Conservation (phyloP, 1,140 invertebrate genomes). For the Archivesica marissinica region DNA sequence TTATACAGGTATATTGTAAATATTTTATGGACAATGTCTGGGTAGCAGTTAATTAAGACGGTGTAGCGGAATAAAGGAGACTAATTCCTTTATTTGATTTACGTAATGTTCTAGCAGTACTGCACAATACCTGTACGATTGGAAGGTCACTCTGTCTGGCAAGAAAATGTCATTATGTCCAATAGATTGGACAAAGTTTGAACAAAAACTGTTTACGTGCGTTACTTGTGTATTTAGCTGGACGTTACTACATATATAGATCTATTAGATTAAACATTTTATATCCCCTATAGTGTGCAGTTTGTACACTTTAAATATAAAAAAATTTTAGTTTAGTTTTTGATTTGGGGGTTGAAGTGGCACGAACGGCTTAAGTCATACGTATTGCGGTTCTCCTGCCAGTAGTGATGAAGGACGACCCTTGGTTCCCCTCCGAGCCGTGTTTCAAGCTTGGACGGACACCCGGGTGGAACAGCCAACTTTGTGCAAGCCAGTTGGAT, state of each 20-base stretch:
- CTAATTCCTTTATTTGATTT: slow-evolving; percentile 41
- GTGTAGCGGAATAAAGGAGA: neutral
- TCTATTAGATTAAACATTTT: neutral
- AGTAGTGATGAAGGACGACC: too few species aligned
- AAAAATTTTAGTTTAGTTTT: neutral
- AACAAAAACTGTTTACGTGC: too few species aligned
- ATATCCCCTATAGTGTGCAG: neutral
- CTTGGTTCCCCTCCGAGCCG: too few species aligned
- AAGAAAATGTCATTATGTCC: too few species aligned
- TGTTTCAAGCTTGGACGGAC: too few species aligned
- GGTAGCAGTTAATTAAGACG: neutral
- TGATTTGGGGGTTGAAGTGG: neutral
- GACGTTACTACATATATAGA: neutral
- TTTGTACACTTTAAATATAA: neutral
- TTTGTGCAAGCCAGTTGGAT: too few species aligned
- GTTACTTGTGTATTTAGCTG: neutral
- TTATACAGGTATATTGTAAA: slow-evolving; percentile 30
- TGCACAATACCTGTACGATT: neutral
- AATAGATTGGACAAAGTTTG: too few species aligned
- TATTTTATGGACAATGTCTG: neutral
- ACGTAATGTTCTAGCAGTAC: neutral
- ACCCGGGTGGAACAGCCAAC: too few species aligned
- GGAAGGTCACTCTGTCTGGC: slow-evolving; percentile 6
- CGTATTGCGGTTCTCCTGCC: too few species aligned
- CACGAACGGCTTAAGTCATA: too few species aligned